Base-by-base conservation (phyloP, 2,797 vertebrate species). In the Mormyrus hasselquistii region DNA sequence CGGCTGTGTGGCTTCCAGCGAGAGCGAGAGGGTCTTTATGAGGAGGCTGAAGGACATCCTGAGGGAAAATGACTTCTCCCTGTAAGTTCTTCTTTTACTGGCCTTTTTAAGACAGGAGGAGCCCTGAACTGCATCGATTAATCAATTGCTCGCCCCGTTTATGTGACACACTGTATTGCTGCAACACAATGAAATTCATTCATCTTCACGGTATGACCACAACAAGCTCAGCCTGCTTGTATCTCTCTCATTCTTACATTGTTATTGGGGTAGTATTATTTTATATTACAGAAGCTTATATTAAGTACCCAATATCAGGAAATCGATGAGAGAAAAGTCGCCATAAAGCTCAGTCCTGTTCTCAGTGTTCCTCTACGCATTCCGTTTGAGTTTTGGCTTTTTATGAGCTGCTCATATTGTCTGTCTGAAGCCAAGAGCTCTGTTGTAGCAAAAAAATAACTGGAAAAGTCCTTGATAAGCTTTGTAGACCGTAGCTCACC, bases 41-140 rank as follows among this genome's bases (percentile, higher is more conserved):
- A 98, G 96, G 95, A 97, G 97, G 91, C 94, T 99, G 91, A 97
- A 97, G 94, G 97, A 99, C 94, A 97, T 98, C 91, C 96, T 99
- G 93, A 97, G 95, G 93, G 97, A 98, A 93, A 97, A 97, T 92
- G 94, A 98, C 90, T 97, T 98, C 93, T 96, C 98, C 89, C 92
- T 98, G 98, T 99, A 95, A 98, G 98, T 97, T 29, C 14, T 16
- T 34, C 53, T 57, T 85, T 85, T 52, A 38, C 34, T 50, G 49
- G 25, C 14, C n/a, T 79, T 53, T 88, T 53, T 47, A 55, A 38
- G 16, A 38, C 49, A 0, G 19, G 52, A 59, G 50, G 5, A 49
- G 38, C 22, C 10, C 29, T 83, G 38, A 84, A 85, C 76, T 47
- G 3, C n/a, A 85, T 47, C 57, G 79, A 19, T 62, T 29, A 22